Conservation (phyloP, 1,140 invertebrate genomes). For the Drosophila kepulauana region DNA sequence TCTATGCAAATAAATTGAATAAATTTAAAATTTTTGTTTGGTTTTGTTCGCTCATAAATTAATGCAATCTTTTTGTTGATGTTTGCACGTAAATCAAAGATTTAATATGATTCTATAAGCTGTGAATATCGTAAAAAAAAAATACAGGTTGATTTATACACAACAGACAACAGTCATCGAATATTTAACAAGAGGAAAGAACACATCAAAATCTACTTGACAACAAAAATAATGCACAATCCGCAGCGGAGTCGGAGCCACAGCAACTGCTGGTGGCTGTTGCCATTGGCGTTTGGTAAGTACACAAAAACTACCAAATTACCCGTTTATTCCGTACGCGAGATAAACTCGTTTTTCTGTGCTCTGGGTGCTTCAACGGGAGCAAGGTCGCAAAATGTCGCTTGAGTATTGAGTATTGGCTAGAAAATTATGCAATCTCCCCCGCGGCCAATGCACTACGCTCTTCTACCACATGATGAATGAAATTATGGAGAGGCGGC, state of each 20-base stretch:
- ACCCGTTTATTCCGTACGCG: conserved; percentile 47
- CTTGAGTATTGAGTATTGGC: conserved; percentile 51
- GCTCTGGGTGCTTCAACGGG: conserved; percentile 61
- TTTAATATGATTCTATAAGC: conserved; percentile 33
- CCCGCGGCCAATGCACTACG: not conserved
- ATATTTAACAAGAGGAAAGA: conserved; percentile 36
- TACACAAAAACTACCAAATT: conserved; percentile 55
- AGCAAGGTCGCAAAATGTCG: conserved; percentile 72
- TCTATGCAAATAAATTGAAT: conserved; percentile 45
- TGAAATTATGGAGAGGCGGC: not conserved
- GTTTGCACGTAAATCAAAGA: conserved; percentile 15
- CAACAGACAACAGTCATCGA: conserved; percentile 31
- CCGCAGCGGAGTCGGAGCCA: conserved; percentile 16
- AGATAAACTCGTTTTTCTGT: conserved; percentile 58
- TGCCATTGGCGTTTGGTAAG: conserved; percentile 80
- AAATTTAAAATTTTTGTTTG: conserved; percentile 27
- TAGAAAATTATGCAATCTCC: conserved; percentile 66
- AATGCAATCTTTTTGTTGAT: conserved; percentile 26
- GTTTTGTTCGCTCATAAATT: conserved; percentile 11
- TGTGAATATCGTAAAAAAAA: not conserved
- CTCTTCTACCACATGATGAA: conserved; percentile 11
- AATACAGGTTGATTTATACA: conserved; percentile 30
- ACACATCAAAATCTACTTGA: not conserved
- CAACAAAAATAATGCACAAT: conserved; percentile 16
- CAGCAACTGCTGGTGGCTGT: conserved; percentile 52